phyloP scores from a whole-genome alignment of 2,797 vertebrate genomes.

The Protonibea diacanthus region DNA sequence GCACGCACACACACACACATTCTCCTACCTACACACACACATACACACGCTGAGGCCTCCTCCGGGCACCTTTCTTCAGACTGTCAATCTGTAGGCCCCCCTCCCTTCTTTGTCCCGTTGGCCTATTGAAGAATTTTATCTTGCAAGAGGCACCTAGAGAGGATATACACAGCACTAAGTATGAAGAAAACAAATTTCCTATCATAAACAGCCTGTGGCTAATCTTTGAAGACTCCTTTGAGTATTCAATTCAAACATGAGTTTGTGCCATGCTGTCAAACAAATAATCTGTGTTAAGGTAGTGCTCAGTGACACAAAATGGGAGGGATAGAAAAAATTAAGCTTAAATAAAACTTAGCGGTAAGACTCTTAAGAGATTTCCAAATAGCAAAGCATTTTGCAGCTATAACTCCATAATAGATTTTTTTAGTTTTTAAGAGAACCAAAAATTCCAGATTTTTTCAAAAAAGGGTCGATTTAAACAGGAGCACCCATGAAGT shows the following conservation, averaged over 20 bases:
- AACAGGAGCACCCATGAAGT: background rate
- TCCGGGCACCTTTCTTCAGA: conserved; percentile 54
- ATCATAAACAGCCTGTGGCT: conserved; percentile 70
- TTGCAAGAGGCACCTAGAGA: conserved; percentile 37
- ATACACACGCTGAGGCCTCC: conserved; percentile 56
- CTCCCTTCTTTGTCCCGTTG: conserved; percentile 22
- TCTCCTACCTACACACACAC: background rate
- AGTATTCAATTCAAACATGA: conserved; percentile 58
- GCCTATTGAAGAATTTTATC: conserved; percentile 39
- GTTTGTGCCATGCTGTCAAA: conserved; percentile 48
- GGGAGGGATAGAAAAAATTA: conserved; percentile 20
- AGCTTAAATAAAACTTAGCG: conserved; percentile 8
- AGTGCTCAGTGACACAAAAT: conserved; percentile 22
- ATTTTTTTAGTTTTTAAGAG: background rate
- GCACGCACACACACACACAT: conserved; percentile 8
- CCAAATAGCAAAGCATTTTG: background rate
- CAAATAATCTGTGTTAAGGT: conserved; percentile 35
- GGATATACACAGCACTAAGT: conserved; percentile 30
- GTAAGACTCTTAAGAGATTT: background rate
- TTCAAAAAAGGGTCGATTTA: background rate
- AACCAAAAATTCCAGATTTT: background rate
- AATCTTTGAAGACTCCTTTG: conserved; percentile 54
- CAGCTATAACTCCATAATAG: too few species aligned
- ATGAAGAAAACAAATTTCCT: conserved; percentile 48
- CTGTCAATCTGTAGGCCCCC: conserved; percentile 61